Conservation (phyloP, 2,797 vertebrate species). For the Sitta carolinensis region DNA sequence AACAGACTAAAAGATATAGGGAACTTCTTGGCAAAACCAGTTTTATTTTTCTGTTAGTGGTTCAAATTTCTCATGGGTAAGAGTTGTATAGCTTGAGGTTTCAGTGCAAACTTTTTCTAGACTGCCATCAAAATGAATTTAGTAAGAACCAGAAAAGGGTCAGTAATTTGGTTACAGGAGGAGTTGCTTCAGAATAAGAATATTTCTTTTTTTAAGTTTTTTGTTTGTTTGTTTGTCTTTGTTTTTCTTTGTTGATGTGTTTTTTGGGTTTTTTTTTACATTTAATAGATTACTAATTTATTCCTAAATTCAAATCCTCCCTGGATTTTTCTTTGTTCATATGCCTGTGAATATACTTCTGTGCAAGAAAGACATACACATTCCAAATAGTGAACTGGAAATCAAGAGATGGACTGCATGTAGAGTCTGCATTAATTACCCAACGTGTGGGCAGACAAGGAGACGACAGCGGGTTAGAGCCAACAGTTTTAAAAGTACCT, state of each 20-base stretch:
- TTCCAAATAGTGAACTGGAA: not conserved
- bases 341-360: not conserved
- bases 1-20: not conserved
- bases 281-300: not conserved
- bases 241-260: not conserved
- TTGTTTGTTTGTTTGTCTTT: too few species aligned
- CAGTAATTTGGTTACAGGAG: not conserved
- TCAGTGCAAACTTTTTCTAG: not conserved
- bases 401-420: not conserved
- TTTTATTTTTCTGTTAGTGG: not conserved
- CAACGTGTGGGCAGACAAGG: constrained; percentile 49
- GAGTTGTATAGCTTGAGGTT: not conserved
- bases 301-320: not conserved
- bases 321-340: not conserved
- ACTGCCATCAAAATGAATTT: not conserved
- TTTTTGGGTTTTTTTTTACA: not conserved
- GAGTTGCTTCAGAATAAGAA: not conserved
- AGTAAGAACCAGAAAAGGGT: not conserved
- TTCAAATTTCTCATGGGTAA: not conserved
- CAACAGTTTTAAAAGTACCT: constrained; percentile 60
- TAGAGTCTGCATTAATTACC: constrained; percentile 47
- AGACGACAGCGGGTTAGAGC: constrained; percentile 35
- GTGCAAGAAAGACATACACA: not conserved
- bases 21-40: not conserved
- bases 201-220: accelerated